Percentiles rank a stretch among this genome's conserved stretches.
These are phyloP conservation scores for Leucozona laternaria DNA, from an alignment of 2,888 invertebrate genomes.

Conservation along the genomic window DNA sequence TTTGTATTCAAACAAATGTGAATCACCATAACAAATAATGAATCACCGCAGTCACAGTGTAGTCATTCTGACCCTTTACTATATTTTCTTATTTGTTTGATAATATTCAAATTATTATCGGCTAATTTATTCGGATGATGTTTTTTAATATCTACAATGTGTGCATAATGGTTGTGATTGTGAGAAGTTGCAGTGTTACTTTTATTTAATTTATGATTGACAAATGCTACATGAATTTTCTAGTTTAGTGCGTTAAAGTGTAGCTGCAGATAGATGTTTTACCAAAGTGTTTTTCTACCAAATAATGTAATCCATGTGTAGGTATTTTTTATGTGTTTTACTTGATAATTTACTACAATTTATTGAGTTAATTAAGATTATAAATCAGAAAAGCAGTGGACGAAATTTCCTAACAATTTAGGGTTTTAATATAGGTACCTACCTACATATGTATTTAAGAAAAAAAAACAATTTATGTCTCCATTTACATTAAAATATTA, in stretches of 20 bases:
- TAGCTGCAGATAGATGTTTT: neutral
- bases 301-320: no score
- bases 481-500: no score
- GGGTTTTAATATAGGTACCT: no score
- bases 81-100: neutral
- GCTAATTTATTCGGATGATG: neutral
- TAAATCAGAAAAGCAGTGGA: no score
- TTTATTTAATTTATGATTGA: neutral
- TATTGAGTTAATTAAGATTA: no score
- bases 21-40: no score
- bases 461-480: no score
- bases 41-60: neutral
- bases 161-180: neutral
- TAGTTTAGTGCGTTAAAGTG: neutral
- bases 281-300: neutral
- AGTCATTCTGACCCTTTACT: neutral
- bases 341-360: no score
- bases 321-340: no score
- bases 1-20: neutral
- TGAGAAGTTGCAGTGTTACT: neutral
- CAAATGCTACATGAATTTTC: neutral
- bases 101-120: neutral
- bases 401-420: no score
- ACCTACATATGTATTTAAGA: no score
- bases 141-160: neutral